Evolutionary conservation across 2,888 invertebrate species (phyloP).

Genomic region (Leucophenga montana): DNA sequence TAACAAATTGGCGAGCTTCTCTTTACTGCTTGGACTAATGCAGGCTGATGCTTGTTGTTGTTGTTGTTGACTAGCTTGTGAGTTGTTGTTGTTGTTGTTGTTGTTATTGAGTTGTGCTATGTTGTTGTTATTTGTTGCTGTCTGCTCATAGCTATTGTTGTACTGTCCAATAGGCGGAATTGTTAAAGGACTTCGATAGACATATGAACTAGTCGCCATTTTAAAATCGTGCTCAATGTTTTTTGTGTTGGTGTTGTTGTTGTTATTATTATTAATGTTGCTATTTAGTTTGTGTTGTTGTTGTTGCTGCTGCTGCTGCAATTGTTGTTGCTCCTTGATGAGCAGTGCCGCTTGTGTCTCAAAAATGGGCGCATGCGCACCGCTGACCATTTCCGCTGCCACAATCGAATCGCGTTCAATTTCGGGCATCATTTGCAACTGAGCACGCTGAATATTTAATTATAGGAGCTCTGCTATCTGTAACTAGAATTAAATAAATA

Average conservation of each 20-base stretch:
- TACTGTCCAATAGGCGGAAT: conserved; percentile 59
- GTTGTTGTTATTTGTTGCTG: conserved; percentile 30
- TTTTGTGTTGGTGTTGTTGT: conserved; percentile 45
- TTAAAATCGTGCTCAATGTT: conserved; percentile 47
- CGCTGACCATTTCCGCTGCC: conserved; percentile 70
- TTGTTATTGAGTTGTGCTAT: conserved; percentile 20
- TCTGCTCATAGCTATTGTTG: conserved; percentile 11
- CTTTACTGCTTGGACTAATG: conserved; percentile 60
- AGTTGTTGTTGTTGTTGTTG: conserved; percentile 31
- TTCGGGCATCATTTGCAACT: conserved; percentile 72
- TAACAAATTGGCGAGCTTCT: conserved; percentile 57
- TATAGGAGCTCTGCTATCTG: no score
- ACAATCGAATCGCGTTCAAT: conserved; percentile 70
- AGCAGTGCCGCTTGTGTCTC: conserved; percentile 54
- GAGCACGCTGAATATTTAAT: conserved; percentile 20
- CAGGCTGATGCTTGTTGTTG: conserved; percentile 37
- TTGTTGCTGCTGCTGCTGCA: conserved; percentile 36
- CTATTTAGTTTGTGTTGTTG: conserved; percentile 34
- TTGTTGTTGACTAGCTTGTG: conserved; percentile 23
- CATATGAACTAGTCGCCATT: conserved; percentile 68
- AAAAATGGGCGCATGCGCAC: conserved; percentile 66
- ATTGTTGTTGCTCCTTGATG: conserved; percentile 54
- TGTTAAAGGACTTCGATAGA: conserved; percentile 70
- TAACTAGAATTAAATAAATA: no score
- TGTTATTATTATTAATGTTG: conserved; percentile 33